These are phyloP conservation scores for Cynodonichthys magdalenae DNA, from an alignment of 2,797 vertebrate genomes.

Conservation along the genomic window DNA sequence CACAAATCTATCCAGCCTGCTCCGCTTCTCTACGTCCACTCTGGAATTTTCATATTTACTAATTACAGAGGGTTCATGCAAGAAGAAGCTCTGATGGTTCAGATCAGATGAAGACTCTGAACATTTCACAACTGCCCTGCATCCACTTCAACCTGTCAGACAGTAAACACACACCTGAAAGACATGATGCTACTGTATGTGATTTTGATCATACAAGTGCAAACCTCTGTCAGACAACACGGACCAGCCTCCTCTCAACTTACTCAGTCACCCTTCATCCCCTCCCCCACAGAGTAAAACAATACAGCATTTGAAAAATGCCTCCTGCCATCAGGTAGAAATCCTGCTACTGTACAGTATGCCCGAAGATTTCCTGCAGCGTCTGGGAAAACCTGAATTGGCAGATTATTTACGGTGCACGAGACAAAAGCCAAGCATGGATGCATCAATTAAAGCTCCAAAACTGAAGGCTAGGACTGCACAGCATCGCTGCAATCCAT, in stretches of 20 bases:
- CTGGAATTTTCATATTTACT: not conserved
- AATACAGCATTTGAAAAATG: constrained; percentile 78
- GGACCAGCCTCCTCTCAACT: constrained; percentile 53
- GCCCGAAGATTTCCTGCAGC: constrained; percentile 14
- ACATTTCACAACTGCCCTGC: constrained; percentile 30
- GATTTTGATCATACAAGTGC: constrained; percentile 73
- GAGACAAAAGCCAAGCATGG: constrained; percentile 36
- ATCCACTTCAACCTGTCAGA: not conserved
- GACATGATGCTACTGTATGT: constrained; percentile 16
- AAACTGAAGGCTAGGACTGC: constrained; percentile 35
- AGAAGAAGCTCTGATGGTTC: not conserved
- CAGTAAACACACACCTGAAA: not conserved
- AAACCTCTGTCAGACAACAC: constrained; percentile 81
- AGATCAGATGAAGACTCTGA: constrained; percentile 47
- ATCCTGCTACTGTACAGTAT: constrained; percentile 43
- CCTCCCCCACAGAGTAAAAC: constrained; percentile 65
- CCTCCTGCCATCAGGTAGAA: constrained; percentile 69
- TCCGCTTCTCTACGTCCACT: constrained; percentile 7
- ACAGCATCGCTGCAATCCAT: constrained; percentile 38
- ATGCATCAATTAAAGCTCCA: constrained; percentile 31
- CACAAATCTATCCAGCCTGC: constrained; percentile 73
- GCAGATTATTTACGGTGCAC: constrained; percentile 15
- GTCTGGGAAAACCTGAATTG: constrained; percentile 23
- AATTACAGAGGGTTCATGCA: not conserved
- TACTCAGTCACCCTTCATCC: constrained; percentile 25